phyloP scores from a whole-genome alignment of 2,888 invertebrate species.

The Campoletis raptor region DNA sequence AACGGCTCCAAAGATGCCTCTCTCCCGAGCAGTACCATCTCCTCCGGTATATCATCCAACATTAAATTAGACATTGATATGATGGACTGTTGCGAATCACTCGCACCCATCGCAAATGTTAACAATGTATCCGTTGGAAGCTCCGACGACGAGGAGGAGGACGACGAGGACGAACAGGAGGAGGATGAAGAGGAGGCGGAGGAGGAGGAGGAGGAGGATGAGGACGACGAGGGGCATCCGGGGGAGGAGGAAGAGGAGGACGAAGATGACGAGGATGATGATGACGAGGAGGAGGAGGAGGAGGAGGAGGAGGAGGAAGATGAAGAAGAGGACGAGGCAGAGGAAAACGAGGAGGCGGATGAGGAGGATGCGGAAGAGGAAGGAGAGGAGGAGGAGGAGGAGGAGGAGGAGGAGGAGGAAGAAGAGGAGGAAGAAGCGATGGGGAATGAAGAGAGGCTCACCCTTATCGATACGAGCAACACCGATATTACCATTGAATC shows the following conservation, averaged over 20 bases:
- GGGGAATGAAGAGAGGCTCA: constrained; percentile 80
- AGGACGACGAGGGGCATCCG: constrained; percentile 77
- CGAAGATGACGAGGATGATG: background rate
- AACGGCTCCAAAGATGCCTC: constrained; percentile 82
- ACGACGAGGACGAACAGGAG: background rate
- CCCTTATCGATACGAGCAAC: constrained; percentile 77
- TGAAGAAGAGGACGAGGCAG: background rate
- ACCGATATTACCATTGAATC: constrained; percentile 81
- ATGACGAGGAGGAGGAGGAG: constrained; percentile 77
- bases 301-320: background rate
- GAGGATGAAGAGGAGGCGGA: background rate
- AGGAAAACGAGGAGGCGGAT: constrained; percentile 57
- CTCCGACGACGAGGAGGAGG: constrained; percentile 81
- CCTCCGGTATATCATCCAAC: constrained; percentile 79
- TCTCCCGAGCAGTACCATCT: constrained; percentile 77
- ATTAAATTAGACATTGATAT: constrained; percentile 81
- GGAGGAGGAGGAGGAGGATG: background rate
- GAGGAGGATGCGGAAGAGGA: constrained; percentile 74
- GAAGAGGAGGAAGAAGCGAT: background rate
- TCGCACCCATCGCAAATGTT: constrained; percentile 76
- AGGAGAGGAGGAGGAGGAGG: background rate
- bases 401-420: background rate
- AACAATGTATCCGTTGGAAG: constrained; percentile 80
- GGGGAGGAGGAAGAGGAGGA: background rate
- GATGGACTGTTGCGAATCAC: constrained; percentile 77